Evolutionary conservation across 64 coral and sea anemone genomes (phyloP), one percentile per base, ranked within the genome.

Genomic region (Montipora foliosa): DNA sequence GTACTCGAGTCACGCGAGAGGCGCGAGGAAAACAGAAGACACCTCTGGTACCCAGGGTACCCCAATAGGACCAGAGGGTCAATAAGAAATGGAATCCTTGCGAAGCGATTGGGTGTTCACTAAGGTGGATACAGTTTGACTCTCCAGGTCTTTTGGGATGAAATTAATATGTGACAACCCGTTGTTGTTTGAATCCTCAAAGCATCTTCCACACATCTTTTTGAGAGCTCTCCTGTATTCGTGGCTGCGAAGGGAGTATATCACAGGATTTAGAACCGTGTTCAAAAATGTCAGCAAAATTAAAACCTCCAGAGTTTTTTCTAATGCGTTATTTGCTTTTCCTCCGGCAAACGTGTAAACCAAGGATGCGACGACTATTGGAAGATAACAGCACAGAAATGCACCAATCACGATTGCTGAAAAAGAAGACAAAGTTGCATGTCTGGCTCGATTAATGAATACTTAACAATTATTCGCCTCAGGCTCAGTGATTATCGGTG

Each of bases 341-440:
- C 67, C 62, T 86, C 47, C 64, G 19, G 45, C 4, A 64, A 49
- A 86, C 1, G 50, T 86, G 19, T 86, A 48, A 1, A 86, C 82
- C 13, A 86, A 49, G 0, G 82, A 86, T 50, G 82, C 64, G 6
- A 81, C 60, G 4, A 88, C 78, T 37, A 93, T 79, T 58, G 92
- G 92, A 8, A 93, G 75, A 88, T 93, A 88, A 44, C 92, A 93
- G 37, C 67, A 6, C 48, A 88, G 61, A 73, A 93, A 93, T 19
- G 66, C 84, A 48, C 84, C 92, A 87, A 93, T 71, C 83, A 88
- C 83, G 25, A 93, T 78, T 12, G 83, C 92, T 93, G 47, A 7
- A 92, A 85, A 76, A 62, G 15, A 22, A 92, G 45, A 48, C 1
- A n/a, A 44, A 64, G 64, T 6, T 47, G 74, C 53, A 57, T 57